phyloP scores from a whole-genome alignment of 2,797 vertebrate genomes.

The Pseudomugil tenellus region DNA sequence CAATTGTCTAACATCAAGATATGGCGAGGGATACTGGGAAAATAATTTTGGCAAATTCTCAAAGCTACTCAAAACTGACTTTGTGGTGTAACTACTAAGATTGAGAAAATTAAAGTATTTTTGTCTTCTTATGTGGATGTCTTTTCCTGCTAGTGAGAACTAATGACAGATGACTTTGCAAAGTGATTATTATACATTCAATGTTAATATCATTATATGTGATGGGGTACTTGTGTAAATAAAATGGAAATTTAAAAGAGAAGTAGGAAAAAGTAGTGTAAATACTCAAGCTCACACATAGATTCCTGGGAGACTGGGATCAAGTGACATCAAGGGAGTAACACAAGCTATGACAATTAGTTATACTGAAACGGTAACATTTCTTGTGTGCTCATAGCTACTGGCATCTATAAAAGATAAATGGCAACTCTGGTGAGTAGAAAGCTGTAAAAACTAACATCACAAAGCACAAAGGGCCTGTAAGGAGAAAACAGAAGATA shows the following conservation, averaged over 20 bases:
- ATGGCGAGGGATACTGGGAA: conserved; percentile 65
- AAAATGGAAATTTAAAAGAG: conserved; percentile 29
- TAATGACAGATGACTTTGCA: conserved; percentile 18
- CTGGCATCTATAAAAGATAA: conserved; percentile 84
- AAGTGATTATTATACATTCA: conserved; percentile 6
- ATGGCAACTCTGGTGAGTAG: conserved; percentile 80
- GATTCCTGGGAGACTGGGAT: conserved; percentile 56
- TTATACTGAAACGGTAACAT: conserved; percentile 72
- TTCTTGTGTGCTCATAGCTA: conserved; percentile 68
- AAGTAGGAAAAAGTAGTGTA: conserved; percentile 36
- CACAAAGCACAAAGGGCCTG: conserved; percentile 83
- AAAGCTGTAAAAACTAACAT: conserved; percentile 84
- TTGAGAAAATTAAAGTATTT: conserved; percentile 52
- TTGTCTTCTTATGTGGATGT: conserved; percentile 41
- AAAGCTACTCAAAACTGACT: conserved; percentile 40
- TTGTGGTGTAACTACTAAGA: conserved; percentile 53
- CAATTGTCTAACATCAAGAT: conserved; percentile 65
- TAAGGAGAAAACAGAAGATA: conserved; percentile 83
- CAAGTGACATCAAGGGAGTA: conserved; percentile 75
- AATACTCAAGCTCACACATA: conserved; percentile 59
- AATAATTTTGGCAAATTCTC: conserved; percentile 60
- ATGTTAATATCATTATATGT: conserved; percentile 24
- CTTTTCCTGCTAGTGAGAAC: conserved; percentile 17
- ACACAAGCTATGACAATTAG: conserved; percentile 76
- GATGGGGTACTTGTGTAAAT: conserved; percentile 32